Conservation (phyloP, 1,140 invertebrate species). For the Macrocentrus cingulum region DNA sequence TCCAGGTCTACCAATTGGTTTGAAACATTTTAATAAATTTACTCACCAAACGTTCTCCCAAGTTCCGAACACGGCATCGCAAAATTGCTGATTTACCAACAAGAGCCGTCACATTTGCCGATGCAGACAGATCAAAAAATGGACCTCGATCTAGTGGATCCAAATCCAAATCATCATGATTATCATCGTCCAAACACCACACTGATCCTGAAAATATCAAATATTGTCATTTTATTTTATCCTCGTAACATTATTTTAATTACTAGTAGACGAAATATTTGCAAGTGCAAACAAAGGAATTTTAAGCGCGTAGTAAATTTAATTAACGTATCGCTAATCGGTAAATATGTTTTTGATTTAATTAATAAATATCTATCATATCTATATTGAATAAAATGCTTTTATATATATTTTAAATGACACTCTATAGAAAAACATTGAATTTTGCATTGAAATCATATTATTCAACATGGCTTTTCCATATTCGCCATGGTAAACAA, state of each 20-base stretch:
- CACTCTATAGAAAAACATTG: too few species aligned
- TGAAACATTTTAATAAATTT: neutral
- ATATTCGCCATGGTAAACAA: too few species aligned
- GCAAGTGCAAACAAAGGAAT: too few species aligned
- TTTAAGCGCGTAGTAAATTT: too few species aligned
- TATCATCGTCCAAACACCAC: constrained; percentile 45
- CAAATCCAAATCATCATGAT: constrained; percentile 43
- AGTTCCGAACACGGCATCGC: constrained; percentile 76
- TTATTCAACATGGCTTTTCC: too few species aligned
- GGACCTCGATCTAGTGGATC: constrained; percentile 64
- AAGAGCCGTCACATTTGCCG: constrained; percentile 77
- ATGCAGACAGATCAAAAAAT: constrained; percentile 72
- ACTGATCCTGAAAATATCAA: constrained; percentile 42
- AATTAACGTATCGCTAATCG: too few species aligned
- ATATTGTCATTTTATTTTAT: too few species aligned
- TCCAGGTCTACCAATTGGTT: neutral
- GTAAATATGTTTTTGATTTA: too few species aligned
- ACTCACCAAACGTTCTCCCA: constrained; percentile 75
- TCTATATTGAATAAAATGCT: too few species aligned
- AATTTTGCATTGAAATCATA: too few species aligned
- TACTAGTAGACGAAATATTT: neutral
- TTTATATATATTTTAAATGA: too few species aligned
- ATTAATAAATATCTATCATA: too few species aligned
- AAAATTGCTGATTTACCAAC: constrained; percentile 78
- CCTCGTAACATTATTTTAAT: constrained; percentile 4